phyloP scores from a whole-genome alignment of 2,888 invertebrate genomes.

The Tholera decimalis region DNA sequence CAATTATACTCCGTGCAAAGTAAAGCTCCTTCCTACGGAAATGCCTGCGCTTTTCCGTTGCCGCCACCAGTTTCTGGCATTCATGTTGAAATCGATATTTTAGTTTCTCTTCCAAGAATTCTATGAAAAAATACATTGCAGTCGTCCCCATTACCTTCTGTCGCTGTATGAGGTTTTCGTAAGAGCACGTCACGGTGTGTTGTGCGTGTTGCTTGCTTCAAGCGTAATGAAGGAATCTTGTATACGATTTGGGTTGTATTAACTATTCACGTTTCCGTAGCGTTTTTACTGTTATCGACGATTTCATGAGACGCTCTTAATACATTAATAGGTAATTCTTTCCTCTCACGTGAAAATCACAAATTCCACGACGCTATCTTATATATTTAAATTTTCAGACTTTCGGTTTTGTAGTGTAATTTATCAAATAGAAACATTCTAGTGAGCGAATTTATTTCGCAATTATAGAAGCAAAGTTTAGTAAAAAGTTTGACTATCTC shows the following conservation, averaged over 20 bases:
- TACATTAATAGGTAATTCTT: slow-evolving; percentile 1
- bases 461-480: slow-evolving; percentile 60
- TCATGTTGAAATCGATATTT: slow-evolving; percentile 52
- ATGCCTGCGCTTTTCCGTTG: slow-evolving; percentile 55
- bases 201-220: slow-evolving; percentile 12
- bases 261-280: slow-evolving; percentile 65
- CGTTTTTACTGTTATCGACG: slow-evolving; percentile 42
- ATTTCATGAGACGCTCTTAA: slow-evolving; percentile 12
- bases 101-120: slow-evolving; percentile 51
- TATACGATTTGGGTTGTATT: slow-evolving; percentile 67
- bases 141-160: slow-evolving; percentile 3
- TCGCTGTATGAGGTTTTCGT: slow-evolving; percentile 5
- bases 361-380: slow-evolving; percentile 14
- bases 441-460: slow-evolving; percentile 58
- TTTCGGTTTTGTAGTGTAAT: slow-evolving; percentile 52
- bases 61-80: slow-evolving; percentile 46
- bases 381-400: slow-evolving; percentile 36
- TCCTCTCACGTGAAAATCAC: neutral
- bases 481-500: slow-evolving; percentile 69
- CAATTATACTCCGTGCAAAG: slow-evolving; percentile 60
- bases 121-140: slow-evolving; percentile 32
- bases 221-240: slow-evolving; percentile 69
- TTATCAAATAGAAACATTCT: slow-evolving; percentile 59
- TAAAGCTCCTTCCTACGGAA: slow-evolving; percentile 61
- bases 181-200: slow-evolving; percentile 25